Evolutionary conservation across 2,797 vertebrate genomes (phyloP).

Genomic region (Coregonus suidteri): DNA sequence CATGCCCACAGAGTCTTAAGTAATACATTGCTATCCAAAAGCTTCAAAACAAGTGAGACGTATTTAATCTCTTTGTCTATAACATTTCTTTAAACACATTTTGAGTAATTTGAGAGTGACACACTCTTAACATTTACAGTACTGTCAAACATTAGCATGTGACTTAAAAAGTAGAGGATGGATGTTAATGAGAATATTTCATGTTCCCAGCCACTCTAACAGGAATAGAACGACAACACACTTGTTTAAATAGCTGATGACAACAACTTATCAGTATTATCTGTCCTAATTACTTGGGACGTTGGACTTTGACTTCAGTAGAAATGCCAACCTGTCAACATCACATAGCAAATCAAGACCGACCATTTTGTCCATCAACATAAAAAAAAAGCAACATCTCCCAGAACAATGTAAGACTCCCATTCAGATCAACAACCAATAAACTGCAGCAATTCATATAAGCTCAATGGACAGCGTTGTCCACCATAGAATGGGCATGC

Average conservation of each 20-base stretch:
- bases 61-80: neutral
- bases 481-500: conserved; percentile 53
- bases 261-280: neutral
- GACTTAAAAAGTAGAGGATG: too few species aligned
- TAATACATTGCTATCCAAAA: neutral
- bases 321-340: conserved; percentile 13
- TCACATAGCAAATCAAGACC: conserved; percentile 23
- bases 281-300: neutral
- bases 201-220: too few species aligned
- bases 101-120: too few species aligned
- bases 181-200: too few species aligned
- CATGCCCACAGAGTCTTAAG: conserved; percentile 34
- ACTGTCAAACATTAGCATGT: conserved; percentile 34
- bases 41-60: conserved; percentile 52
- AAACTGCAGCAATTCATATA: conserved; percentile 54
- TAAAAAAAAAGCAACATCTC: conserved; percentile 41
- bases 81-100: neutral
- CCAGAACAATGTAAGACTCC: conserved; percentile 47
- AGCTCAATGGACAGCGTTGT: conserved; percentile 61
- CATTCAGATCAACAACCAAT: conserved; percentile 56
- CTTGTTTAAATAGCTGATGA: neutral
- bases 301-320: neutral
- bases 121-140: conserved; percentile 13
- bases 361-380: conserved; percentile 41
- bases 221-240: too few species aligned